Conservation (phyloP, 2,797 vertebrate species). For the Diplodus puntazzo region DNA sequence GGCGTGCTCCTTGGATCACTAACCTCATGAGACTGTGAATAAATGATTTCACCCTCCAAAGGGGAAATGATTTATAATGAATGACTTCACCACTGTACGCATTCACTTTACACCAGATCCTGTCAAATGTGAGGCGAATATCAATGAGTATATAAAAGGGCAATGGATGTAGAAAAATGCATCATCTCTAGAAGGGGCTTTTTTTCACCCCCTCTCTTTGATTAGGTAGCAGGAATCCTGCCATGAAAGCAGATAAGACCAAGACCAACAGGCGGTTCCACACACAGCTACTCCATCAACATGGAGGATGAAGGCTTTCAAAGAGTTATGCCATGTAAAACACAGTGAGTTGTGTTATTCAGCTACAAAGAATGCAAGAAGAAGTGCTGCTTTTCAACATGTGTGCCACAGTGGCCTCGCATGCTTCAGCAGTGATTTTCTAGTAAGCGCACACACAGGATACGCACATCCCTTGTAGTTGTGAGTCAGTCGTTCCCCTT, state of each 20-base stretch:
- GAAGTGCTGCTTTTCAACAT: constrained; percentile 38
- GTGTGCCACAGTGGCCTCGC: constrained; percentile 32
- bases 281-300: constrained; percentile 24
- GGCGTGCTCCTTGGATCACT: constrained; percentile 67
- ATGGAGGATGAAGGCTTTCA: constrained; percentile 34
- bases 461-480: constrained; percentile 36
- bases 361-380: constrained; percentile 57
- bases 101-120: constrained; percentile 57
- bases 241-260: constrained; percentile 44
- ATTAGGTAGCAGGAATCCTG: constrained; percentile 12
- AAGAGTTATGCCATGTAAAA: constrained; percentile 11
- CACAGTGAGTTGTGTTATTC: constrained; percentile 40
- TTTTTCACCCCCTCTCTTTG: constrained; percentile 25
- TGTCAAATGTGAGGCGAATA: constrained; percentile 43
- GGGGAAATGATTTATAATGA: constrained; percentile 73
- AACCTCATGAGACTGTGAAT: constrained; percentile 65
- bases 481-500: constrained; percentile 73
- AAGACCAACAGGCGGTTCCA: constrained; percentile 44
- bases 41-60: constrained; percentile 70
- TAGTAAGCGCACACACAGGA: constrained; percentile 26
- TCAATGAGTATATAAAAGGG: constrained; percentile 39
- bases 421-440: constrained; percentile 29
- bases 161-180: constrained; percentile 36
- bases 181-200: constrained; percentile 18
- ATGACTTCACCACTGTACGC: constrained; percentile 59